Conservation (phyloP, 2,888 invertebrate genomes). For the Carpatolechia fugitivella region DNA sequence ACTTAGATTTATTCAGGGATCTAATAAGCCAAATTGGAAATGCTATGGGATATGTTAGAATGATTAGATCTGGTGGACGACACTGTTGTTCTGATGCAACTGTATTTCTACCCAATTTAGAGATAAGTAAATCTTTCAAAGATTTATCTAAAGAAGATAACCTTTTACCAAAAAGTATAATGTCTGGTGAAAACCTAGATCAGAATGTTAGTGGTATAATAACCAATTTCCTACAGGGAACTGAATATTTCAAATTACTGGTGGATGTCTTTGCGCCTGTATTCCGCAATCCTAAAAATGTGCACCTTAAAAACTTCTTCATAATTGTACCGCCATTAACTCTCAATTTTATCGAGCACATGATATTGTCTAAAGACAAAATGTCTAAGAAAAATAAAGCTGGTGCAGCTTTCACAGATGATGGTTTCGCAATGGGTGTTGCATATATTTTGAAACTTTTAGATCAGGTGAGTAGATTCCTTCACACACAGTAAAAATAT, state of each 20-base stretch:
- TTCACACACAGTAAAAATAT: too few species aligned
- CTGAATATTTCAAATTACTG: constrained; percentile 93
- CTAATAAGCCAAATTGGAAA: constrained; percentile 97
- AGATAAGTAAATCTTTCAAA: constrained; percentile 80
- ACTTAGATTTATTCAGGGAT: constrained; percentile 94
- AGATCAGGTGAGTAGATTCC: constrained; percentile 80
- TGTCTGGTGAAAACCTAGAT: constrained; percentile 86
- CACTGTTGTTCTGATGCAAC: constrained; percentile 95
- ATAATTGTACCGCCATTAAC: constrained; percentile 96
- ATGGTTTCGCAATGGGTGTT: constrained; percentile 97
- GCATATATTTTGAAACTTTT: constrained; percentile 95
- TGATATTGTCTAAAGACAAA: constrained; percentile 94
- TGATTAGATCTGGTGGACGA: constrained; percentile 95
- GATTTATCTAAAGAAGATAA: constrained; percentile 80
- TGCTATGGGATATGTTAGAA: constrained; percentile 96
- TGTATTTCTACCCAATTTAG: constrained; percentile 91
- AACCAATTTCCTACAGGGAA: constrained; percentile 91
- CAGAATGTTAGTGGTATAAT: constrained; percentile 87
- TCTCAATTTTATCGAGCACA: constrained; percentile 96
- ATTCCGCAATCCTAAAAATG: constrained; percentile 90
- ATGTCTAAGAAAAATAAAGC: constrained; percentile 93
- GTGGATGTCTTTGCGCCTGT: constrained; percentile 95
- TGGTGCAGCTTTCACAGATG: constrained; percentile 96
- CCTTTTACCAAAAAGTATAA: constrained; percentile 79
- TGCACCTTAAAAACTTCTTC: constrained; percentile 94